Conservation (phyloP, 2,888 invertebrate species). For the Tuberolachnus salignus region DNA sequence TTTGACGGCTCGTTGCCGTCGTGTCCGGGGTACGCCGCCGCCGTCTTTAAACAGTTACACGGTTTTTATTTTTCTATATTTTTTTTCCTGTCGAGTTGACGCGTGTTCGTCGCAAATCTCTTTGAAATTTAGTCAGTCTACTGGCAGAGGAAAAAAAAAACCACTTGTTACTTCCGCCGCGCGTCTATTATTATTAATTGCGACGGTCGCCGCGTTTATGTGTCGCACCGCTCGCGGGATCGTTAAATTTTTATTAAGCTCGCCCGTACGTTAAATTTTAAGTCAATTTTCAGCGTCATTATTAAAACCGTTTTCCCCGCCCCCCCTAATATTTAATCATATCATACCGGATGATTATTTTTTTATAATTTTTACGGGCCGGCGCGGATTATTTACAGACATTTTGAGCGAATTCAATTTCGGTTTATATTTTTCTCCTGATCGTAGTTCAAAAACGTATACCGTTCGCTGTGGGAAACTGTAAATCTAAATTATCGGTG, state of each 20-base stretch:
- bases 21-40: too few relatives aligned
- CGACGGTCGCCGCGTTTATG: not conserved
- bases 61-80: too few relatives aligned
- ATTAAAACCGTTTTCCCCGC: not conserved
- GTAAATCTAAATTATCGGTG: too few relatives aligned
- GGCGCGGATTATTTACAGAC: too few relatives aligned
- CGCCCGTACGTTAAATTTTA: conserved; percentile 10
- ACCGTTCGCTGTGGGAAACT: too few relatives aligned
- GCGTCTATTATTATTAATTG: conserved; percentile 37
- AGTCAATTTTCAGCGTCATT: conserved; percentile 31
- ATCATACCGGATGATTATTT: not conserved
- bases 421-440: not conserved
- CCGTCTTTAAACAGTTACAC: too few relatives aligned
- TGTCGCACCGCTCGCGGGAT: conserved; percentile 14
- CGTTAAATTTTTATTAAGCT: conserved; percentile 38
- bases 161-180: conserved; percentile 20
- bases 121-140: not conserved
- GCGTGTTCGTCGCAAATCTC: not conserved
- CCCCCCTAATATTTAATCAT: too few relatives aligned
- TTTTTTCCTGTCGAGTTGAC: too few relatives aligned
- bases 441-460: too few relatives aligned
- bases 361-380: not conserved
- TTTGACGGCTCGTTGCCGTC: too few relatives aligned
- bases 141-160: conserved; percentile 2
- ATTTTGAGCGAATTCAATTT: not conserved